Conservation (phyloP, 2,797 vertebrate species). For the Gila robusta region DNA sequence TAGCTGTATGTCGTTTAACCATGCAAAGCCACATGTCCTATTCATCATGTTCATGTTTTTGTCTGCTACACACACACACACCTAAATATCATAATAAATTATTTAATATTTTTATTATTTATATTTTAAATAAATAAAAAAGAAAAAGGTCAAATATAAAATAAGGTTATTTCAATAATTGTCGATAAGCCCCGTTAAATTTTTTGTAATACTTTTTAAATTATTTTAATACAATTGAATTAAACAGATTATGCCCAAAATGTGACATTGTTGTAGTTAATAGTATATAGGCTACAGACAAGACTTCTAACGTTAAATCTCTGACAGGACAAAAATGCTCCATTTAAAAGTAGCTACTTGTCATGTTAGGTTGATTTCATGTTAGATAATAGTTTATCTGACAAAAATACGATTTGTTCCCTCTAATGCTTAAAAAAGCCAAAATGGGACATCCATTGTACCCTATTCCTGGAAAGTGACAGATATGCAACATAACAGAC, state of each 20-base stretch:
- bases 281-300: no score
- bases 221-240: not conserved
- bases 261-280: not conserved
- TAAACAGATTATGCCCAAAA: not conserved
- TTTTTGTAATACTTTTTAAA: not conserved
- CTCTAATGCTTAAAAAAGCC: not conserved
- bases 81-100: not conserved
- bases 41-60: no score
- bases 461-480: slow-evolving; percentile 19
- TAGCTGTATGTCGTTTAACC: no score
- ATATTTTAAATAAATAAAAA: not conserved
- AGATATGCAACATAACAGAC: slow-evolving; percentile 5
- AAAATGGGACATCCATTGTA: not conserved
- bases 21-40: no score
- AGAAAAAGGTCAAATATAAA: not conserved
- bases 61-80: not conserved
- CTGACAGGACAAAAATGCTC: not conserved
- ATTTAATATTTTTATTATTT: not conserved
- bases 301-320: not conserved
- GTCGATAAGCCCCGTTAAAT: not conserved
- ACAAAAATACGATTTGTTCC: not conserved
- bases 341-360: not conserved
- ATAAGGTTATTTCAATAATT: no score
- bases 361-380: not conserved
- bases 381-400: not conserved